Conservation (phyloP, 2,888 invertebrate genomes). For the Lymantria monacha region DNA sequence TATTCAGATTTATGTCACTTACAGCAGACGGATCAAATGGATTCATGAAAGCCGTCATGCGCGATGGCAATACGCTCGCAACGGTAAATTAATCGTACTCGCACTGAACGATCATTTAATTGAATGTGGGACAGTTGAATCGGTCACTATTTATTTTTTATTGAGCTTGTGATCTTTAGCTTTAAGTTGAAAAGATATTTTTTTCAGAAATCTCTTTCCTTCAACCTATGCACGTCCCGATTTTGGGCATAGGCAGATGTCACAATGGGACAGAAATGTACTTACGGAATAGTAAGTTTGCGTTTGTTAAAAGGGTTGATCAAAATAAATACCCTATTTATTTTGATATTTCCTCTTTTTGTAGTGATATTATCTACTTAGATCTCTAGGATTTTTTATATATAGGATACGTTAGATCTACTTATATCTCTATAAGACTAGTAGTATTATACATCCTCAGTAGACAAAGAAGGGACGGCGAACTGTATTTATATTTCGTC, state of each 20-base stretch:
- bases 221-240: not conserved
- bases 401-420: no score
- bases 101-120: slow-evolving; percentile 21
- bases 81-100: slow-evolving; percentile 30
- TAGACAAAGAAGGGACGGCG: no score
- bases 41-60: slow-evolving; percentile 26
- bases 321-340: no score
- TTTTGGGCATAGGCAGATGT: not conserved
- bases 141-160: slow-evolving; percentile 14
- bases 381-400: no score
- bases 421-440: no score
- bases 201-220: not conserved
- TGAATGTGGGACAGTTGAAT: slow-evolving; percentile 24
- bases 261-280: no score
- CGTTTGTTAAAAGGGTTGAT: no score
- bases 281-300: no score
- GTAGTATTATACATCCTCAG: no score
- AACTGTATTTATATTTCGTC: no score
- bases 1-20: slow-evolving; percentile 32
- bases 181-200: not conserved
- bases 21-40: slow-evolving; percentile 17
- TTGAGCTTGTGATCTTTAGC: slow-evolving; percentile 3
- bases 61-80: slow-evolving; percentile 27
- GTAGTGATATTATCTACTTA: no score
- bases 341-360: no score